Conservation (phyloP, 2,797 vertebrate species). For the Schizothorax lantsangensis region DNA sequence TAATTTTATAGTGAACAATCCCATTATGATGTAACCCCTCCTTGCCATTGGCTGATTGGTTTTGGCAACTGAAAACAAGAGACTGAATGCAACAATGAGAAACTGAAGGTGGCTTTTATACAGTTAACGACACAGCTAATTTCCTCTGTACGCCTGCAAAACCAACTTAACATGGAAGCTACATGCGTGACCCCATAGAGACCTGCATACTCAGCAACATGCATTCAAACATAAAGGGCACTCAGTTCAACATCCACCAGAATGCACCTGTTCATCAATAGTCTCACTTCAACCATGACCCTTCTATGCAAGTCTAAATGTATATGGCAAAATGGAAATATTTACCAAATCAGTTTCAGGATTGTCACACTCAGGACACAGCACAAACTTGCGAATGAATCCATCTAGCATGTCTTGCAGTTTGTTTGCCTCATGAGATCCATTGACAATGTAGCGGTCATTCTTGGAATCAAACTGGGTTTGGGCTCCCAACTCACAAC, state of each 20-base stretch:
- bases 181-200: conserved; percentile 24
- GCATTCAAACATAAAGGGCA: conserved; percentile 34
- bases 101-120: not conserved
- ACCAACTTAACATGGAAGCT: conserved; percentile 19
- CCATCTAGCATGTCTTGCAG: conserved; percentile 99
- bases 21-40: not conserved
- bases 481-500: conserved; percentile 99
- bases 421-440: conserved; percentile 99
- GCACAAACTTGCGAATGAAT: conserved; percentile 99
- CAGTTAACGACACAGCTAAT: conserved; percentile 29
- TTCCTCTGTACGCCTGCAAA: not conserved
- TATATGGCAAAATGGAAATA: conserved; percentile 18
- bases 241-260: conserved; percentile 4
- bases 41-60: not conserved
- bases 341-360: conserved; percentile 99
- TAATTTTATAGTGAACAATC: not conserved
- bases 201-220: conserved; percentile 54
- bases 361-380: conserved; percentile 99
- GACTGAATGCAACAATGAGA: not conserved
- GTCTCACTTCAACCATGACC: not conserved
- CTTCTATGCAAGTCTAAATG: not conserved
- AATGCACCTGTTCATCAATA: not conserved
- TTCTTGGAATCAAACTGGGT: conserved; percentile 99
- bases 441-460: conserved; percentile 99
- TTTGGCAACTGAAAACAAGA: not conserved